phyloP scores from a whole-genome alignment of 2,113 vertebrate species.

The Cnemophilus loriae region DNA sequence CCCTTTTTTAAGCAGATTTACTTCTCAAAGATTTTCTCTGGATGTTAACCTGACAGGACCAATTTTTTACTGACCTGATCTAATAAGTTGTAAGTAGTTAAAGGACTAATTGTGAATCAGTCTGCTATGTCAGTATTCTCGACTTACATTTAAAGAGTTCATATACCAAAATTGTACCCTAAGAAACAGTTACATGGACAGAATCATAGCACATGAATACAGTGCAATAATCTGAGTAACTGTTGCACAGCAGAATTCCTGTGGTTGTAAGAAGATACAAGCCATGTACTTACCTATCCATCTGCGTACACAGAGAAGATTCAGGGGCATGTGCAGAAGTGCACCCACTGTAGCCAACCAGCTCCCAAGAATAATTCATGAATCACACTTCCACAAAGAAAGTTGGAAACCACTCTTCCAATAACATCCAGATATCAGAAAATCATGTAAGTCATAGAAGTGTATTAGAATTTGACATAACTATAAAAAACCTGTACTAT shows the following conservation, averaged over 20 bases:
- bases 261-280: neutral
- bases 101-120: neutral
- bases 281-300: no score
- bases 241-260: neutral
- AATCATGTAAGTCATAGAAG: neutral
- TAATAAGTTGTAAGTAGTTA: neutral
- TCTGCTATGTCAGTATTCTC: neutral
- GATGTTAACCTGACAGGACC: neutral
- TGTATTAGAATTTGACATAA: neutral
- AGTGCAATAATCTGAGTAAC: neutral
- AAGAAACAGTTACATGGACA: neutral
- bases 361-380: neutral
- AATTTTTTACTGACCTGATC: neutral
- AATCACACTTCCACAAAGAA: neutral
- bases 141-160: neutral
- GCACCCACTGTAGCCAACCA: rapidly evolving
- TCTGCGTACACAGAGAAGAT: neutral
- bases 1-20: neutral
- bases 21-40: neutral
- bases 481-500: neutral
- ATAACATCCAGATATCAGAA: neutral
- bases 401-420: neutral
- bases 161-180: neutral
- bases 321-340: neutral
- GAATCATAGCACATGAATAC: neutral